Evolutionary conservation across 2,888 invertebrate genomes (phyloP), one percentile per base, ranked within the genome.

Genomic region (Mythimna vitellina): DNA sequence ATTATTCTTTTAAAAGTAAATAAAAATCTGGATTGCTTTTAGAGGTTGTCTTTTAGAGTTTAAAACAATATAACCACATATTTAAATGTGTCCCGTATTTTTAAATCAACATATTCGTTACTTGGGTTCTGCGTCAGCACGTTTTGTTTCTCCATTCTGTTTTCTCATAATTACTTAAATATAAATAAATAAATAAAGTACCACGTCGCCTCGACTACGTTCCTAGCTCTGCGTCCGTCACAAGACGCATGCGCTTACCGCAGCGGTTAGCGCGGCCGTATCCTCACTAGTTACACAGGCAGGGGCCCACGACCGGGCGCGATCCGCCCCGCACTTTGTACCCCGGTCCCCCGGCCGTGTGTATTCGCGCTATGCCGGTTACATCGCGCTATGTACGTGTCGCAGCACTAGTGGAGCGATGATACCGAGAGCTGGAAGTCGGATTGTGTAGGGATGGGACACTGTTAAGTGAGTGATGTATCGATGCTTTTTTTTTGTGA

Each of bases 201-300:
- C 62, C 56, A 14, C 54, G 49, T 61, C 70, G 35, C 42, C 51
- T 81, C 65, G 25, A 70, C 20, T 32, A 4, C 1, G 32, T 70
- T 75, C 25, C 14, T 63, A 49, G n/a, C 6, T 82, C 78, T 78
- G 22, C 17, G 74, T 9, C 4, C 1, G 7, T 69, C 17, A 29
- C 57, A 54, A 63, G 4, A 87, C 93, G 93, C 93, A 91, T 89
- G 93, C 93, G 92, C 85, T 75, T 73, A 80, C 87, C 88, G 84
- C 85, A 86, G 90, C 88, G 92, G 91, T 89, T 90, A 88, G 87
- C 84, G 82, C 87, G 86, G 80, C 78, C 84, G 82, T 84, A 84
- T 84, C 83, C 67, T 73, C 77, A 76, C 82, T 78, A 81, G 81
- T 78, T 76, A 80, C 78, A 74, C 65, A 38, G 38, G 38, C 60